Conservation (phyloP, 2,113 vertebrate species). For the Sterna hirundo region DNA sequence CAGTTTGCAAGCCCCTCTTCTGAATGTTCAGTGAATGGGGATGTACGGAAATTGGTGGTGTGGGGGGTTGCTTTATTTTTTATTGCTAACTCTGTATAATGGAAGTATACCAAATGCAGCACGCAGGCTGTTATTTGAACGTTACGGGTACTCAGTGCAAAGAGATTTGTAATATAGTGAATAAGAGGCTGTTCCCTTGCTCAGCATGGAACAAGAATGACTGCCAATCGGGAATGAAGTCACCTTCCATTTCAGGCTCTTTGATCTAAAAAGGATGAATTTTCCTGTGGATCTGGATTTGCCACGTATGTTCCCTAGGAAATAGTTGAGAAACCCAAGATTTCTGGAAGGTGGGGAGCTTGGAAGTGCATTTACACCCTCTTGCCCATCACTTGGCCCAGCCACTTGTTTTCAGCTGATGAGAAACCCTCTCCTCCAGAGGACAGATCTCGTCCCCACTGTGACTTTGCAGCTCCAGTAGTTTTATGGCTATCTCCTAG, state of each 20-base stretch:
- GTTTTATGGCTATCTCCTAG: not conserved
- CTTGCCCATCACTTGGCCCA: fast-evolving
- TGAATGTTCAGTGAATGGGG: no score
- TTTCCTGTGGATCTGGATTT: not conserved
- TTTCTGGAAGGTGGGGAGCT: not conserved
- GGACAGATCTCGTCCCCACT: not conserved
- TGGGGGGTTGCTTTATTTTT: not conserved
- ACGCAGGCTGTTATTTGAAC: not conserved
- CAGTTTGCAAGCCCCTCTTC: not conserved
- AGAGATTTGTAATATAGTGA: not conserved
- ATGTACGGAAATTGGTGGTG: not conserved
- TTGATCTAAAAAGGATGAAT: not conserved
- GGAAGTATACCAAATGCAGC: not conserved
- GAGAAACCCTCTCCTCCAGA: not conserved
- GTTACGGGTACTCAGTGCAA: not conserved
- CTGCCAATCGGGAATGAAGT: not conserved
- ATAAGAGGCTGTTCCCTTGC: not conserved
- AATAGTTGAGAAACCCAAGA: not conserved
- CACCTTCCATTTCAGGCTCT: constrained; percentile 40
- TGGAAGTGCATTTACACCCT: not conserved
- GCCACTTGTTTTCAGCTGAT: not conserved
- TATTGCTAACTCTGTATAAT: not conserved
- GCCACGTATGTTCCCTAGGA: not conserved
- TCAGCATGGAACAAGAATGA: not conserved
- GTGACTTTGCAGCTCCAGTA: not conserved